A percentile compares a stretch with the other conserved stretches of the same genome.
Evolutionary conservation across 2,797 vertebrate genomes (phyloP).

Genomic region (Dermochelys coriacea): DNA sequence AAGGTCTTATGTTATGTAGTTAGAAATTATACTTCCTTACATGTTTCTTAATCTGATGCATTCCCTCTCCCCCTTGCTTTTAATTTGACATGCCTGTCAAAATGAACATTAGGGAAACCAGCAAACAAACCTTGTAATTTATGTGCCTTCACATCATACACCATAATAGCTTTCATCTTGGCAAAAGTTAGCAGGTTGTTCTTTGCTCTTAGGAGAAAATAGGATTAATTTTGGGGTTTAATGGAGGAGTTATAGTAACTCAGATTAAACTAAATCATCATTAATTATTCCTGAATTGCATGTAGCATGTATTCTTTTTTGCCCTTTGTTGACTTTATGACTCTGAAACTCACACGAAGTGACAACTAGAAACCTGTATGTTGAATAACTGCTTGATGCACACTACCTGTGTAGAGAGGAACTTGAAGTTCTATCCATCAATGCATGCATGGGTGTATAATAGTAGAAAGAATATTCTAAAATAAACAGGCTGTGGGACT

Average conservation of each 20-base stretch:
- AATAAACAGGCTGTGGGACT: not conserved
- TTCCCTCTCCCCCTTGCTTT: not conserved
- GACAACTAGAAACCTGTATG: not conserved
- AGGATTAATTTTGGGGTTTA: constrained; percentile 51
- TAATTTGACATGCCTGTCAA: constrained; percentile 55
- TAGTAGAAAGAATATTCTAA: not conserved
- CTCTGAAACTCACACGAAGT: not conserved
- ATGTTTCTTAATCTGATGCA: constrained; percentile 52
- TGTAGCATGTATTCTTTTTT: constrained; percentile 35
- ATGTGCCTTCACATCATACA: constrained; percentile 17
- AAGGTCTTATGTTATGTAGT: constrained; percentile 51
- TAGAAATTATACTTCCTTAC: constrained; percentile 33
- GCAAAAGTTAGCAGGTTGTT: constrained; percentile 52
- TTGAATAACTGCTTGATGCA: not conserved
- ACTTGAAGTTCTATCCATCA: not conserved
- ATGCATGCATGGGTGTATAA: not conserved
- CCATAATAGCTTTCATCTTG: constrained; percentile 52
- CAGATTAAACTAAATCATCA: constrained; percentile 65
- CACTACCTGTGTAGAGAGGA: not conserved
- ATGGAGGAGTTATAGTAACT: constrained; percentile 55
- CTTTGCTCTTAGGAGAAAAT: constrained; percentile 56
- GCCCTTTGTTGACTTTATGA: constrained; percentile 28
- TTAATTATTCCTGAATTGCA: constrained; percentile 68
- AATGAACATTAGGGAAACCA: constrained; percentile 59
- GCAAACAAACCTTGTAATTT: constrained; percentile 52